Evolutionary conservation across 2,888 invertebrate species (phyloP).

Genomic region (Tetheella fluctuosa): DNA sequence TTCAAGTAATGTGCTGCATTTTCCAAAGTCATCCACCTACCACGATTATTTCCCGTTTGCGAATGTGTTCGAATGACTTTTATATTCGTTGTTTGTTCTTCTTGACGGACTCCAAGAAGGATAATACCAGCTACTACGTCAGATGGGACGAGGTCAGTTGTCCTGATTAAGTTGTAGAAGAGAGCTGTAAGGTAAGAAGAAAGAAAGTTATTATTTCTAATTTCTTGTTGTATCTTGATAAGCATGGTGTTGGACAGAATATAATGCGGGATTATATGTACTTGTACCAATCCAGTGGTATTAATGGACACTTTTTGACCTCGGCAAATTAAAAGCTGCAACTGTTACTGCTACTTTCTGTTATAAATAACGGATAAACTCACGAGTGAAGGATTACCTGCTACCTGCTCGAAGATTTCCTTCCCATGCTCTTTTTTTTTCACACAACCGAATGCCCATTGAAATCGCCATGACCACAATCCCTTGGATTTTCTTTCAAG

Average conservation of each 20-base stretch:
- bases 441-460: slow-evolving; percentile 89
- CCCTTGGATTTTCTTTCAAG: slow-evolving; percentile 88
- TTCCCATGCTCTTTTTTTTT: slow-evolving; percentile 90
- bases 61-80: slow-evolving; percentile 87
- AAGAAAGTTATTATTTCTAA: not conserved
- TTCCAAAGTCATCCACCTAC: slow-evolving; percentile 92
- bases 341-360: too few species aligned
- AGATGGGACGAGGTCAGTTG: slow-evolving; percentile 93
- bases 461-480: slow-evolving; percentile 89
- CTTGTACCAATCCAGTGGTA: too few species aligned
- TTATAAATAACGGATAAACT: too few species aligned
- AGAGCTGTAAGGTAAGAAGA: slow-evolving; percentile 79
- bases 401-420: slow-evolving; percentile 91
- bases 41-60: slow-evolving; percentile 78
- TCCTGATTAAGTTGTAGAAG: slow-evolving; percentile 91
- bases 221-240: not conserved
- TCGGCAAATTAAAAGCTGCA: too few species aligned
- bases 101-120: slow-evolving; percentile 90
- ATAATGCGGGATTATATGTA: too few species aligned
- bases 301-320: too few species aligned
- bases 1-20: slow-evolving; percentile 90
- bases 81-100: slow-evolving; percentile 87
- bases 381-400: slow-evolving; percentile 75
- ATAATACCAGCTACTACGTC: slow-evolving; percentile 95
- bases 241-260: too few species aligned